phyloP scores from a whole-genome alignment of 2,888 invertebrate genomes.

The Plebejus melissa region DNA sequence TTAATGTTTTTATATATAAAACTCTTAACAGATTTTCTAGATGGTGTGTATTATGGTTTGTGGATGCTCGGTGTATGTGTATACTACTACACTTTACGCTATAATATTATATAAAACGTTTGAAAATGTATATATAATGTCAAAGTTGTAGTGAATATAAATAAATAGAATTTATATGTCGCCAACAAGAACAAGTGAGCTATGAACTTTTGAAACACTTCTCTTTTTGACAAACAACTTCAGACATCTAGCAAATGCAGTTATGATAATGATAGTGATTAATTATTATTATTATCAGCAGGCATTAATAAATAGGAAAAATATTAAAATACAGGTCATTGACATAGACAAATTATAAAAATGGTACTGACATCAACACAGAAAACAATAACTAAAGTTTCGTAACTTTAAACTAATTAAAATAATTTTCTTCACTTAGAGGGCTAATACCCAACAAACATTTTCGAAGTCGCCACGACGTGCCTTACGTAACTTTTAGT shows the following conservation, averaged over 20 bases:
- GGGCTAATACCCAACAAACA: background rate
- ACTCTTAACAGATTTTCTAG: background rate
- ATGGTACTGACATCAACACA: background rate
- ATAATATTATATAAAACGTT: constrained; percentile 58
- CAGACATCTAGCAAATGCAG: background rate
- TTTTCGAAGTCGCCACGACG: too few relatives aligned
- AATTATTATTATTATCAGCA: background rate
- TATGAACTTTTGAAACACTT: constrained; percentile 20
- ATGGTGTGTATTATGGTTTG: background rate
- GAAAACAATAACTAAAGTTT: background rate
- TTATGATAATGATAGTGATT: background rate
- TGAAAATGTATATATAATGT: constrained; percentile 74
- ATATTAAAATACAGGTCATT: background rate
- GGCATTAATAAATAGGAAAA: background rate
- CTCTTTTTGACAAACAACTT: constrained; percentile 7
- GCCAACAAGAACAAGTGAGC: background rate
- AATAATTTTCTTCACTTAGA: background rate
- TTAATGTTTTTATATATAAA: constrained; percentile 20
- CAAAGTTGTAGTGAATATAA: background rate
- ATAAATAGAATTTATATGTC: background rate
- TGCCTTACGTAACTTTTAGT: too few relatives aligned
- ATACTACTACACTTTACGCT: constrained; percentile 48
- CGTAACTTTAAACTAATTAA: too few relatives aligned
- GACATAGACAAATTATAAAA: background rate
- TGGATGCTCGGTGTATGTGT: constrained; percentile 29